Evolutionary conservation across 1,140 invertebrate species (phyloP), one percentile per base, ranked within the genome.

Genomic region (Telenomus remus): DNA sequence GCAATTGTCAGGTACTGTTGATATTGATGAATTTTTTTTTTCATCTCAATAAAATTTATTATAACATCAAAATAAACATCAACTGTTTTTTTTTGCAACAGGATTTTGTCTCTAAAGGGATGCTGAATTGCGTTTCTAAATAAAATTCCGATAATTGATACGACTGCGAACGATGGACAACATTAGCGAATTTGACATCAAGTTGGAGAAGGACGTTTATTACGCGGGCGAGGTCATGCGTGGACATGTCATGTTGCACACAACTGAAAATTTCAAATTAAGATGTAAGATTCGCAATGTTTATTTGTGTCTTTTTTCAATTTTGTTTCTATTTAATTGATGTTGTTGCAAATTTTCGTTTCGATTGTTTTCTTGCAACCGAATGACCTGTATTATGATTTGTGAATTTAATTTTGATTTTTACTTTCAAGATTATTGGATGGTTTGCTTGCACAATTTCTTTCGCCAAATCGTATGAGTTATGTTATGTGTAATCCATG

Each of bases 131-230:
- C 19, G 19, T 27, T 27, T 27, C 19, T n/a, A n/a, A 27, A 27
- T 3, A 27, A 27, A 27, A 27, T 3, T 27, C 19, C 1, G 19
- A 27, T 27, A 27, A 27, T 27, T 27, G 19, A 6, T 27, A 3
- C 6, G 19, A 27, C 2, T 27, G 19, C 19, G 66, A 63, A 73
- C 61, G 50, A 94, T 95, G 93, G 94, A 95, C 89, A 94, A 94
- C 87, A 94, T 95, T 60, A 89, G 91, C 63, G 92, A 93, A 82
- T 94, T 95, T 80, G 93, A 95, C 81, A 94, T 95, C 66, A 90
- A 92, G 72, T 84, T 95, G 44, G 93, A 94, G 79, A 92, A 92
- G 78, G 93, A 94, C 80, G 90, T 92, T 85, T 94, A 93, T 85
- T 94, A 95, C 82, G 92, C 94, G 34, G 94, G 94, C 0, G 93